phyloP scores from a whole-genome alignment of 2,797 vertebrate genomes.

The Sorex maritimensis region DNA sequence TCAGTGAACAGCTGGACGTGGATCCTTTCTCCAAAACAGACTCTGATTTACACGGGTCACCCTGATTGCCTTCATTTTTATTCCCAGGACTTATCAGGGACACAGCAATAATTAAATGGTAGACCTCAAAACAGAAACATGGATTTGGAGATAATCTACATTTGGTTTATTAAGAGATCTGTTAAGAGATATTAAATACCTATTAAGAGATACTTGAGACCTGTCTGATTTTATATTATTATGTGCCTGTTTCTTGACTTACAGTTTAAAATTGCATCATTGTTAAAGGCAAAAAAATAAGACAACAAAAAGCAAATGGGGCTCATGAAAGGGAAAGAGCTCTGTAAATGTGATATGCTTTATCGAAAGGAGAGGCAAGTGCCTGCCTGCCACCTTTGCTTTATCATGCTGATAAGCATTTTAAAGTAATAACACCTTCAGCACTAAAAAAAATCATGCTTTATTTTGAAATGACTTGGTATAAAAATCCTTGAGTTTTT shows the following conservation, averaged over 20 bases:
- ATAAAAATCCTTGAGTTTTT: constrained; percentile 23
- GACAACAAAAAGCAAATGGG: not conserved
- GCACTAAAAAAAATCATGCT: not conserved
- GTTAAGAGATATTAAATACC: too few species aligned
- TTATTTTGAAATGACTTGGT: constrained; percentile 45
- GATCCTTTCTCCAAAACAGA: not conserved
- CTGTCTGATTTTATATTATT: constrained; percentile 9
- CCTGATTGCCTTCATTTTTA: not conserved
- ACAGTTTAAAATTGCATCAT: constrained; percentile 16
- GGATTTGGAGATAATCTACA: not conserved
- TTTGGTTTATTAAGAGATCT: not conserved
- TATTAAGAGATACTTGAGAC: not conserved
- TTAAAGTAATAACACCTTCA: constrained; percentile 16
- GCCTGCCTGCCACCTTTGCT: not conserved
- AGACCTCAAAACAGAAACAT: not conserved
- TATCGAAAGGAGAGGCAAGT: not conserved
- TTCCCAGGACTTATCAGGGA: not conserved
- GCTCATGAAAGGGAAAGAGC: not conserved
- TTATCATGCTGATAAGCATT: not conserved
- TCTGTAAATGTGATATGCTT: too few species aligned
- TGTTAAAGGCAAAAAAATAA: constrained; percentile 17
- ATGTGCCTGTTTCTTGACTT: not conserved
- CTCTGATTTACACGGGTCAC: not conserved
- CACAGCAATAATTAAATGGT: not conserved
- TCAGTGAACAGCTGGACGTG: not conserved